Conservation (phyloP, 2,113 vertebrate genomes). For the Cyprinus carpio region DNA sequence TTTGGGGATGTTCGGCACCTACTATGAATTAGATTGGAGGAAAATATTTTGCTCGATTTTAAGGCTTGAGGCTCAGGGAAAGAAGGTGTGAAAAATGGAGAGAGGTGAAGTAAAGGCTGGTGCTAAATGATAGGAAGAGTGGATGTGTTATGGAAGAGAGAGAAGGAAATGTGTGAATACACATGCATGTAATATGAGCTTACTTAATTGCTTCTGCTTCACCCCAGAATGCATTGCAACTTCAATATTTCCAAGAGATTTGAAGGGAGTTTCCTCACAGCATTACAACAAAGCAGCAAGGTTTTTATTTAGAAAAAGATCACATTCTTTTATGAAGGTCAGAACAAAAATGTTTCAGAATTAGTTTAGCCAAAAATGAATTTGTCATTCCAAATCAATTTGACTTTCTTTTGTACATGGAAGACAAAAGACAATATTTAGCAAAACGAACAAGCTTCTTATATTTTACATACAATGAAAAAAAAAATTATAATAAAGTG, state of each 20-base stretch:
- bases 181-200: conserved; percentile 34
- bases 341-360: background rate
- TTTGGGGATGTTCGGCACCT: conserved; percentile 44
- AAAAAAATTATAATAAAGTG: too few relatives aligned
- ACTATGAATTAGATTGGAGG: conserved; percentile 20
- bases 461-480: background rate
- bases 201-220: conserved; percentile 35
- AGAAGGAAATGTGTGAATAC: conserved; percentile 34
- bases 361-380: background rate
- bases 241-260: background rate
- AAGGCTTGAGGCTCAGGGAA: conserved; percentile 41
- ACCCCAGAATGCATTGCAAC: background rate
- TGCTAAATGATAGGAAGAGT: conserved; percentile 43
- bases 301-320: conserved; percentile 21
- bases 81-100: conserved; percentile 51
- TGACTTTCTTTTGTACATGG: background rate
- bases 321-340: background rate
- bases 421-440: background rate
- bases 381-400: background rate
- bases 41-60: conserved; percentile 40
- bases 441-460: background rate
- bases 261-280: background rate
- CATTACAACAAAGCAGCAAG: background rate
- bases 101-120: conserved; percentile 29
- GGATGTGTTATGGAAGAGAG: conserved; percentile 42